These are phyloP conservation scores for Pristionchus mayeri DNA, from an alignment of 2,888 invertebrate species.

Conservation along the genomic window DNA sequence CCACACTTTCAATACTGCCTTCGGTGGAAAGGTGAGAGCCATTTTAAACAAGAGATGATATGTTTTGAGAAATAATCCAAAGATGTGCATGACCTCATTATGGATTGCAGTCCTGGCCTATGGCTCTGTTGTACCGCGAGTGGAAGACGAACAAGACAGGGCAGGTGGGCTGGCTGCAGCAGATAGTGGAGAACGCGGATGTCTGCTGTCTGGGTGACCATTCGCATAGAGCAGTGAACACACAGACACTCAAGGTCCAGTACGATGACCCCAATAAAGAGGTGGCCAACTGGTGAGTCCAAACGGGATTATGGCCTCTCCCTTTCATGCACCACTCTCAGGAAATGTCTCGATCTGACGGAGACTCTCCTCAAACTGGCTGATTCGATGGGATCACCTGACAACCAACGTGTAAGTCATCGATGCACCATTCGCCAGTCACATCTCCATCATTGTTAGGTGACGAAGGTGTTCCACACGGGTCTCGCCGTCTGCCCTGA, in stretches of 20 bases:
- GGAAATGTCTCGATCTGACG: constrained; percentile 90
- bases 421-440: not conserved
- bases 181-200: constrained; percentile 91
- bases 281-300: constrained; percentile 87
- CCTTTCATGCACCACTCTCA: too few relatives aligned
- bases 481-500: constrained; percentile 85
- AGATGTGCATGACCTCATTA: too few relatives aligned
- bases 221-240: constrained; percentile 88
- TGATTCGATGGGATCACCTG: constrained; percentile 78
- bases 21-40: constrained; percentile 59
- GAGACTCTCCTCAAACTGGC: constrained; percentile 87
- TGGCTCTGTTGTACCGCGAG: constrained; percentile 33
- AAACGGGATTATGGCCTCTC: too few relatives aligned
- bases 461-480: constrained; percentile 50
- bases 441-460: not conserved
- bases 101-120: constrained; percentile 32
- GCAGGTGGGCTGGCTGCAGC: constrained; percentile 87
- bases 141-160: constrained; percentile 46
- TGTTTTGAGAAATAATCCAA: too few relatives aligned
- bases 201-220: constrained; percentile 94
- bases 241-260: constrained; percentile 86
- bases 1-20: constrained; percentile 86
- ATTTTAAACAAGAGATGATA: too few relatives aligned
- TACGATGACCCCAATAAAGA: constrained; percentile 96
- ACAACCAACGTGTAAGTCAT: constrained; percentile 50